phyloP scores from a whole-genome alignment of 2,888 invertebrate genomes.

The Andrena minutula region DNA sequence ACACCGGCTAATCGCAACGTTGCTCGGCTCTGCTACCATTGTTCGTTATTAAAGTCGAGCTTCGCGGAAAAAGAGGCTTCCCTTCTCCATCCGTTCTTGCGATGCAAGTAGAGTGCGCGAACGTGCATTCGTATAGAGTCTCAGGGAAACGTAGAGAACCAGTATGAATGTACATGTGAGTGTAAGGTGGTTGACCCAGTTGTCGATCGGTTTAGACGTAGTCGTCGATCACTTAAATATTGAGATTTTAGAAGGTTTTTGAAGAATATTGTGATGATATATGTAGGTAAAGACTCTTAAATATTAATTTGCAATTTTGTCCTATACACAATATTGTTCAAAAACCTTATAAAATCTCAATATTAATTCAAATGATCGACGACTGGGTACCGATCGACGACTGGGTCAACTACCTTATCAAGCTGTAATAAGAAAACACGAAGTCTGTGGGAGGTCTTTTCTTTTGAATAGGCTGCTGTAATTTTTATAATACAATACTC shows the following conservation, averaged over 20 bases:
- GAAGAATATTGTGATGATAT: too few relatives aligned
- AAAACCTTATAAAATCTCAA: too few relatives aligned
- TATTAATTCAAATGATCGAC: too few relatives aligned
- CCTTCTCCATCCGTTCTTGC: slow-evolving; percentile 5
- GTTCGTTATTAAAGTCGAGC: slow-evolving; percentile 74
- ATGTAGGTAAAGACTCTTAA: too few relatives aligned
- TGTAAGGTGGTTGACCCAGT: too few relatives aligned
- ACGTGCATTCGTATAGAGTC: slow-evolving; percentile 15
- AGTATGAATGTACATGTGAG: not conserved
- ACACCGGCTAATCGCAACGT: slow-evolving; percentile 72
- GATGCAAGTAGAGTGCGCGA: slow-evolving; percentile 17
- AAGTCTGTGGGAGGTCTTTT: not conserved
- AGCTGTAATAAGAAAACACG: not conserved
- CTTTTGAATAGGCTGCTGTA: not conserved
- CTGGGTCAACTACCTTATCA: too few relatives aligned
- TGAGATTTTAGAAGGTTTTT: too few relatives aligned
- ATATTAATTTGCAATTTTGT: too few relatives aligned
- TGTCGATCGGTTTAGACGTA: too few relatives aligned
- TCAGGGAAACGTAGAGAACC: not conserved
- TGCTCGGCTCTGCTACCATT: slow-evolving; percentile 67
- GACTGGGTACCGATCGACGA: too few relatives aligned
- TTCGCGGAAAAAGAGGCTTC: slow-evolving; percentile 33
- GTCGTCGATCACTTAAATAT: too few relatives aligned
- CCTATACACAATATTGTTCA: too few relatives aligned
- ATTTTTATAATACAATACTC: not conserved